Conservation (phyloP, 2,113 vertebrate genomes). For the Empidonax traillii region DNA sequence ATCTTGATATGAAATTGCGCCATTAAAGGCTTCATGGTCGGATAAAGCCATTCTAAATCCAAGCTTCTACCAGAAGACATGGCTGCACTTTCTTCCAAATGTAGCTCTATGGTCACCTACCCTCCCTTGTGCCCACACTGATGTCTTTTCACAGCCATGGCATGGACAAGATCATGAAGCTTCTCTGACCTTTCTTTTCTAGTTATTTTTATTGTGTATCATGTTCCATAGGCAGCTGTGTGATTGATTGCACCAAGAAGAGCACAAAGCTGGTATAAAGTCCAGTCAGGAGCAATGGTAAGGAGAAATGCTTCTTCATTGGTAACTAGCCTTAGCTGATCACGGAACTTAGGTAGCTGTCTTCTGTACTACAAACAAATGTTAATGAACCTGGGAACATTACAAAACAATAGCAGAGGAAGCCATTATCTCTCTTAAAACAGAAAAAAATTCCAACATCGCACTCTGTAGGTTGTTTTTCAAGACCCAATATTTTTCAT, state of each 20-base stretch:
- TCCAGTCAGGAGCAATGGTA: neutral
- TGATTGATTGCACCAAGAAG: neutral
- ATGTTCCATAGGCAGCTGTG: neutral
- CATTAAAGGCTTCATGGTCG: neutral
- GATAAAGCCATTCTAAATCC: neutral
- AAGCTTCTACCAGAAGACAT: neutral
- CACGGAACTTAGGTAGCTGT: neutral
- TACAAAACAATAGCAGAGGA: neutral
- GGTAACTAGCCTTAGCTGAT: neutral
- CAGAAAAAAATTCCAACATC: neutral
- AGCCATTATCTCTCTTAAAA: neutral
- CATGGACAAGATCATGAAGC: neutral
- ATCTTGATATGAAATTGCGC: neutral
- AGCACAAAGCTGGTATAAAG: accelerated
- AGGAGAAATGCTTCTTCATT: neutral
- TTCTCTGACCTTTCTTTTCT: neutral
- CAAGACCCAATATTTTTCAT: neutral
- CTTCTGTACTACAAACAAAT: neutral
- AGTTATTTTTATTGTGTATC: neutral
- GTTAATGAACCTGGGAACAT: neutral
- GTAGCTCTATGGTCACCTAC: neutral
- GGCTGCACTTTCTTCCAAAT: neutral
- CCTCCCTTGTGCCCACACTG: neutral
- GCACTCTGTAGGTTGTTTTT: neutral
- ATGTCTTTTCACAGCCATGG: neutral